These are phyloP conservation scores for Pollimyrus isidori DNA, from an alignment of 2,113 vertebrate species.

Conservation along the genomic window DNA sequence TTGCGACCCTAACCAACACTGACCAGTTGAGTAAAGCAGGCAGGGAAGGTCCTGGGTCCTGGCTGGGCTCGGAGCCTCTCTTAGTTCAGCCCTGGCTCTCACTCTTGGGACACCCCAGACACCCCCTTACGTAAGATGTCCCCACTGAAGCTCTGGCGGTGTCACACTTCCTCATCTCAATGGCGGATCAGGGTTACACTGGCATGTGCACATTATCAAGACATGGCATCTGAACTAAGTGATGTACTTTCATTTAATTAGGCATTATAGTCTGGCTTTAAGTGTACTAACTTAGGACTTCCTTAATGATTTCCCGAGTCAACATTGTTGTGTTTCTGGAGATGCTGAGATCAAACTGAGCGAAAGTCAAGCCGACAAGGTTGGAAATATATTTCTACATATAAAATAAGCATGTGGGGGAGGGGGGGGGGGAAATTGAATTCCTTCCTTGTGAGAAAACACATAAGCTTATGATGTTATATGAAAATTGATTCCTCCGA, in stretches of 20 bases:
- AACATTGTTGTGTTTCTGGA: background rate
- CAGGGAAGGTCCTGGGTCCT: background rate
- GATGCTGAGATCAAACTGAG: background rate
- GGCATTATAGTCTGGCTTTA: constrained; percentile 39
- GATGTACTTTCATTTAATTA: constrained; percentile 49
- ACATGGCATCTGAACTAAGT: constrained; percentile 43
- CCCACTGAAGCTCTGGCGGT: background rate
- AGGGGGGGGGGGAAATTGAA: background rate
- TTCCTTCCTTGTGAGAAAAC: background rate
- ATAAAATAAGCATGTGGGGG: background rate
- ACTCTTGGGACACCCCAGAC: background rate
- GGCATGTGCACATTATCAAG: constrained; percentile 45
- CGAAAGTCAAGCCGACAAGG: background rate
- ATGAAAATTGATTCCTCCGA: background rate
- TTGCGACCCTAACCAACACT: background rate
- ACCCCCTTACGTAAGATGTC: background rate
- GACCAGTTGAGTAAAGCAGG: background rate
- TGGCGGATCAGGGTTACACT: constrained; percentile 40
- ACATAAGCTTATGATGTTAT: background rate
- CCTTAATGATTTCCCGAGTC: background rate
- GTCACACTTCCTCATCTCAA: constrained; percentile 4
- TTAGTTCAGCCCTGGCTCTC: background rate
- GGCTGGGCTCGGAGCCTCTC: background rate
- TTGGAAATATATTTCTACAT: background rate
- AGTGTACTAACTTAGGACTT: constrained; percentile 3